Conservation (phyloP, 2,113 vertebrate genomes). For the Cochlearius cochlearius region DNA sequence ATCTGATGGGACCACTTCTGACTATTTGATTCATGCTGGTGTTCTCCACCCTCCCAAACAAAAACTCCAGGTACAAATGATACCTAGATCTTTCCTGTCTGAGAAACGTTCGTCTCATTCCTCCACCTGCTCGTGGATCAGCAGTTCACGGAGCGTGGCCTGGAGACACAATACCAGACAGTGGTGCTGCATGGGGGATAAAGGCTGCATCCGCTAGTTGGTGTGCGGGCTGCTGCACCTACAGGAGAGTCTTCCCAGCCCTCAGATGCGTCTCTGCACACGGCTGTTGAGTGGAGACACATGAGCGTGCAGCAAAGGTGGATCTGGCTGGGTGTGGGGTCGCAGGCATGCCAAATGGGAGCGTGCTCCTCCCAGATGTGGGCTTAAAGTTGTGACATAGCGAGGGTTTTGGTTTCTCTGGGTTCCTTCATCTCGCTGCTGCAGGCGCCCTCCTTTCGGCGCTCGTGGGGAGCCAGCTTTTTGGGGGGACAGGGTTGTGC, state of each 20-base stretch:
- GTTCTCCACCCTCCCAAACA: not conserved
- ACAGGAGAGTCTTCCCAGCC: not conserved
- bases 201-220: not conserved
- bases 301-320: not conserved
- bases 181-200: not conserved
- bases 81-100: not conserved
- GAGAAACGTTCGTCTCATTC: not conserved
- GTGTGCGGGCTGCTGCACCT: not conserved
- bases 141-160: not conserved
- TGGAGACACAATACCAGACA: not conserved
- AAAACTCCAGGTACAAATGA: not conserved
- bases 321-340: not conserved
- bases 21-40: not conserved
- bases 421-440: not conserved
- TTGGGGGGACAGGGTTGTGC: not conserved
- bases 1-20: not conserved
- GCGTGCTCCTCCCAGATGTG: not conserved
- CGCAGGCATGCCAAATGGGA: not conserved
- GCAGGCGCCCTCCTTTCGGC: not conserved
- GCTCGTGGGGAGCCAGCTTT: not conserved
- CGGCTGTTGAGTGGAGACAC: fast-evolving
- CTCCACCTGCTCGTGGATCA: not conserved
- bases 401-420: not conserved
- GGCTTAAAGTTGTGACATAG: not conserved
- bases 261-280: fast-evolving